These are phyloP conservation scores for Aphidius colemani DNA, from an alignment of 2,888 invertebrate species.

Conservation along the genomic window DNA sequence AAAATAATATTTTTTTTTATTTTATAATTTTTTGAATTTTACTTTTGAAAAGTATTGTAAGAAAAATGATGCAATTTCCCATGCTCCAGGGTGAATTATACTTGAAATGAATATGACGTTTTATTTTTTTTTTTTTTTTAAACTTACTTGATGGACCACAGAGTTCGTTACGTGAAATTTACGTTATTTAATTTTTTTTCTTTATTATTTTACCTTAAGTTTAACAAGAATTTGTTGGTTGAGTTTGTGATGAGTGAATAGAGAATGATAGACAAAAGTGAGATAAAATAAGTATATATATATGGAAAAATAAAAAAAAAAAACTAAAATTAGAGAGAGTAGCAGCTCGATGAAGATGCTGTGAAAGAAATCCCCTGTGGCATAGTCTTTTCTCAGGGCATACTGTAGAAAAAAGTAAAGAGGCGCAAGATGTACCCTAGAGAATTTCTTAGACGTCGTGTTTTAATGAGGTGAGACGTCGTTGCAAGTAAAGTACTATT, in stretches of 20 bases:
- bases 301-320: neutral
- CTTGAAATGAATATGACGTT: constrained; percentile 41
- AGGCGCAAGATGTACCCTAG: constrained; percentile 21
- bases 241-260: constrained; percentile 2
- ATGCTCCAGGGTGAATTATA: constrained; percentile 38
- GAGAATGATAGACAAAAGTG: neutral
- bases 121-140: constrained; percentile 33
- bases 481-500: constrained; percentile 46
- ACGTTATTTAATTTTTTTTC: too few relatives aligned
- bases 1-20: neutral
- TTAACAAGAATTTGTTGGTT: neutral
- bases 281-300: neutral
- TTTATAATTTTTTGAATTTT: neutral
- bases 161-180: too few relatives aligned
- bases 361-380: constrained; percentile 19
- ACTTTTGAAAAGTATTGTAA: constrained; percentile 3
- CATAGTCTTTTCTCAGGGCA: neutral
- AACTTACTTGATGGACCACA: too few relatives aligned
- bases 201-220: neutral
- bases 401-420: constrained; percentile 2
- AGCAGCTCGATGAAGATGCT: neutral
- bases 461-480: constrained; percentile 48
- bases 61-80: constrained; percentile 10
- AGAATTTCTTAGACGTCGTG: constrained; percentile 36
- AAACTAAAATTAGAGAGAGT: neutral